Percentiles rank a stretch among this genome's conserved stretches.
These are phyloP conservation scores for Atopsyche davidsoni DNA, from an alignment of 1,140 invertebrate species.

Conservation along the genomic window DNA sequence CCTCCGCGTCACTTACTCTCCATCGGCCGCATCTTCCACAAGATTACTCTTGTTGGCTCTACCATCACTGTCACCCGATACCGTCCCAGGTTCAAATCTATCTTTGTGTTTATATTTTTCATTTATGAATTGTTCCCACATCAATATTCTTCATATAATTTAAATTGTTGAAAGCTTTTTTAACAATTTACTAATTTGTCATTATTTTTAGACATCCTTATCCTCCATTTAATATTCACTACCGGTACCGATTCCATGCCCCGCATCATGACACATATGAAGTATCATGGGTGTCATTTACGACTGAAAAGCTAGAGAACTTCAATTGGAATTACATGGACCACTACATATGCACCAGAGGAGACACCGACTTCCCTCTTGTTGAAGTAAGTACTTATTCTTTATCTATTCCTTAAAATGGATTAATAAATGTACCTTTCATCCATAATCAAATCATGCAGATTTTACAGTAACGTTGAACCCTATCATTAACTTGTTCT, in stretches of 20 bases:
- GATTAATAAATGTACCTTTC: too few relatives aligned
- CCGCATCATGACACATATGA: slow-evolving; percentile 91
- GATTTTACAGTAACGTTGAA: too few relatives aligned
- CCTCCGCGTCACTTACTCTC: slow-evolving; percentile 74
- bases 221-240: slow-evolving; percentile 83
- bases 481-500: too few relatives aligned
- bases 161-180: too few relatives aligned
- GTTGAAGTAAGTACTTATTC: slow-evolving; percentile 59
- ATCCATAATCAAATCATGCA: too few relatives aligned
- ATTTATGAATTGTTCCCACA: slow-evolving; percentile 11
- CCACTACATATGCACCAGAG: slow-evolving; percentile 90
- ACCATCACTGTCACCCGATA: slow-evolving; percentile 90
- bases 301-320: slow-evolving; percentile 89
- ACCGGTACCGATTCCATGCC: slow-evolving; percentile 86
- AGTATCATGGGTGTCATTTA: slow-evolving; percentile 91
- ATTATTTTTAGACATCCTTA: slow-evolving; percentile 92
- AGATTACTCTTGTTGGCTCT: slow-evolving; percentile 73
- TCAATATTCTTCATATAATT: neutral
- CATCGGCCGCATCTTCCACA: slow-evolving; percentile 93
- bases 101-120: slow-evolving; percentile 8
- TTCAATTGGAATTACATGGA: slow-evolving; percentile 99
- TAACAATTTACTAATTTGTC: too few relatives aligned
- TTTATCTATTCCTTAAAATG: neutral
- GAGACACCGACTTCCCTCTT: slow-evolving; percentile 82
- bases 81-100: slow-evolving; percentile 69